Evolutionary conservation across 2,888 invertebrate genomes (phyloP).

Genomic region (Linnaemya tessellans): DNA sequence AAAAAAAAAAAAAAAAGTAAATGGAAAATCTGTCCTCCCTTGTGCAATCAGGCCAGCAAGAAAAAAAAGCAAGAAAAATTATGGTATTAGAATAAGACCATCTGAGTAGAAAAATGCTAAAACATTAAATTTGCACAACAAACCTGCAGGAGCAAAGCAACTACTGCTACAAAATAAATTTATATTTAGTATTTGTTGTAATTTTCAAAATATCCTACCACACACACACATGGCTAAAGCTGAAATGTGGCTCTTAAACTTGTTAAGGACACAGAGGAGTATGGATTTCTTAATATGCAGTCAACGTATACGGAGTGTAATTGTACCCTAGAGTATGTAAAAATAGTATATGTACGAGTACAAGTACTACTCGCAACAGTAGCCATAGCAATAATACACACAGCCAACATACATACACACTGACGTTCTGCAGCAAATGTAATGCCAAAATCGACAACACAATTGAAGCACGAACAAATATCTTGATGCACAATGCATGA

Average conservation of each 20-base stretch:
- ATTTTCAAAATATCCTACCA: conserved; percentile 6
- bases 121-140: conserved; percentile 27
- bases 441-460: conserved; percentile 48
- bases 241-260: conserved; percentile 16
- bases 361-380: conserved; percentile 12
- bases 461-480: conserved; percentile 38
- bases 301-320: conserved; percentile 53
- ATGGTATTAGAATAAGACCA: conserved; percentile 48
- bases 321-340: conserved; percentile 57
- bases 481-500: conserved; percentile 5
- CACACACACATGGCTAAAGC: conserved; percentile 13
- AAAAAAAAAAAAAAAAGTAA: background rate
- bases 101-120: conserved; percentile 14
- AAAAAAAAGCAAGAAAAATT: conserved; percentile 30
- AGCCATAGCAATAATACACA: conserved; percentile 1
- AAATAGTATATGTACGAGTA: conserved; percentile 11
- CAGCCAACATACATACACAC: background rate
- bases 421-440: conserved; percentile 16
- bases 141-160: background rate
- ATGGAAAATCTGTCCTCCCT: background rate
- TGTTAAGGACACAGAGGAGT: conserved; percentile 4
- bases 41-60: conserved; percentile 44
- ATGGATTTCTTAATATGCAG: conserved; percentile 43
- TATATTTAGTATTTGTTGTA: background rate
- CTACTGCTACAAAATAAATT: background rate